Evolutionary conservation across 2,888 invertebrate genomes (phyloP).

Genomic region (Atrina japonica): DNA sequence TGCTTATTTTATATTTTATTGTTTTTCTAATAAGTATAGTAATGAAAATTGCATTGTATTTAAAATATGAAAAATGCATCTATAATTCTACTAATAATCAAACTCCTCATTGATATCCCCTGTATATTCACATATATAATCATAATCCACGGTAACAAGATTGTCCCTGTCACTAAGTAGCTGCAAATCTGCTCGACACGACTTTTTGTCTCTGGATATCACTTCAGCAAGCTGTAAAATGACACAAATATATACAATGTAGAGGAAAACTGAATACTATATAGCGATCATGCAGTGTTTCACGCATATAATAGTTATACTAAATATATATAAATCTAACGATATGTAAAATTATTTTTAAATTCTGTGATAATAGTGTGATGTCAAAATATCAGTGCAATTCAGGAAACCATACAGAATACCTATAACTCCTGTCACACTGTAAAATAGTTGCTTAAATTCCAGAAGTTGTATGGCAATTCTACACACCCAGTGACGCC

Average conservation of each 20-base stretch:
- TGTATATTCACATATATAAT: slow-evolving; percentile 81
- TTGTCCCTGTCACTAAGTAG: slow-evolving; percentile 77
- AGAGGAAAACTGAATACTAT: too few species aligned
- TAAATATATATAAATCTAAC: neutral
- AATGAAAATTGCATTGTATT: neutral
- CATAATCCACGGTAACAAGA: slow-evolving; percentile 78
- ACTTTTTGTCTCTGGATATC: slow-evolving; percentile 78
- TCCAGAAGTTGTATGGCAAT: too few species aligned
- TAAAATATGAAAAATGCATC: neutral
- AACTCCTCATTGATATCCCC: slow-evolving; percentile 76
- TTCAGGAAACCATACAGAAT: too few species aligned
- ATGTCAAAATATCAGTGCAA: too few species aligned
- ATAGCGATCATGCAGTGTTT: too few species aligned
- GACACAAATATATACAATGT: slow-evolving; percentile 21
- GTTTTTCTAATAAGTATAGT: neutral
- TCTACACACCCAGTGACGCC: too few species aligned
- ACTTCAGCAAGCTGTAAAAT: slow-evolving; percentile 77
- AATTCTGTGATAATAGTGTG: neutral
- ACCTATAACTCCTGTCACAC: too few species aligned
- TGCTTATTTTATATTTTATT: slow-evolving; percentile 1
- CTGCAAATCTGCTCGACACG: slow-evolving; percentile 79
- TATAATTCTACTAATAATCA: too few species aligned
- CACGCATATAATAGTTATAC: too few species aligned
- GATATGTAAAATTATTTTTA: neutral
- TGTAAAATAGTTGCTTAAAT: too few species aligned